Conservation (phyloP, 2,888 invertebrate species). For the Mayetiola destructor region DNA sequence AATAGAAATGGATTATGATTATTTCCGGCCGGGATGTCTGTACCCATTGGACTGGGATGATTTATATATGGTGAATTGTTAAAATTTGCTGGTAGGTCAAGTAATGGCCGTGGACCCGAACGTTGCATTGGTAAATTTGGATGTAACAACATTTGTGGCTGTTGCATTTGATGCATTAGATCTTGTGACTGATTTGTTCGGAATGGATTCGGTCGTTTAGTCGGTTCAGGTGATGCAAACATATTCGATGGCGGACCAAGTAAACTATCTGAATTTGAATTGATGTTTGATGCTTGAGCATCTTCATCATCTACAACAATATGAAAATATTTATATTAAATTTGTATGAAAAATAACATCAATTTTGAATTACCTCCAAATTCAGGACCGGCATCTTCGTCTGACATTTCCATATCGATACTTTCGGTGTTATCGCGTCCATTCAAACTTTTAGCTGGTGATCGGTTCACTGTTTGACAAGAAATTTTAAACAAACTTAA, state of each 20-base stretch:
- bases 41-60: background rate
- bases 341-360: background rate
- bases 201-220: conserved; percentile 13
- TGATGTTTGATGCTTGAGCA: background rate
- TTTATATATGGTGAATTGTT: background rate
- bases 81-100: background rate
- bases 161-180: background rate
- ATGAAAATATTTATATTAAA: background rate
- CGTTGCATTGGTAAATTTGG: background rate
- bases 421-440: conserved; percentile 59
- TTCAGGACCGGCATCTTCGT: conserved; percentile 41
- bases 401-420: conserved; percentile 77
- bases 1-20: background rate
- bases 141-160: conserved; percentile 2
- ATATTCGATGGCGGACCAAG: background rate
- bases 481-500: background rate
- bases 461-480: background rate
- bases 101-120: background rate
- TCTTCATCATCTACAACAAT: background rate
- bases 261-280: background rate
- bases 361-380: background rate
- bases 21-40: background rate
- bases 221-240: background rate
- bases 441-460: conserved; percentile 19
- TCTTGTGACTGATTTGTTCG: background rate